phyloP scores from a whole-genome alignment of 2,888 invertebrate genomes.

The Ophion obscuratus region DNA sequence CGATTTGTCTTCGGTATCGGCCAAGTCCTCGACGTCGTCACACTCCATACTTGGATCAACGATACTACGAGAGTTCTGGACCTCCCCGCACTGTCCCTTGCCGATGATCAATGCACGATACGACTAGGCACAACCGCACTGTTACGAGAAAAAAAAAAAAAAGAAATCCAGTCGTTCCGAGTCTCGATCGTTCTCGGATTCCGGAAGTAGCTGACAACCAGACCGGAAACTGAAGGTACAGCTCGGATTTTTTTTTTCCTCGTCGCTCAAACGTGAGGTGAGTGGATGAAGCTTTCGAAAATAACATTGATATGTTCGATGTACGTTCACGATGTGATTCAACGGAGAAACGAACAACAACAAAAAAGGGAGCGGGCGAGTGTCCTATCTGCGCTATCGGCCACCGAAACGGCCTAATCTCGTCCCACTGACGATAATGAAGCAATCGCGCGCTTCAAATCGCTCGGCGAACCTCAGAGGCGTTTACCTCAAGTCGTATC shows the following conservation, averaged over 20 bases:
- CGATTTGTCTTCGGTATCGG: conserved; percentile 66
- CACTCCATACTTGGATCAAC: conserved; percentile 70
- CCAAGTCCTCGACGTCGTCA: conserved; percentile 70
- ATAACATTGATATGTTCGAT: conserved; percentile 8
- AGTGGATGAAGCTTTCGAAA: background rate
- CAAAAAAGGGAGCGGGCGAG: conserved; percentile 10
- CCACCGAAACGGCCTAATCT: conserved; percentile 37
- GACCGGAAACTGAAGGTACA: no score
- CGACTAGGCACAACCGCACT: no score
- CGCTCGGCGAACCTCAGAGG: background rate
- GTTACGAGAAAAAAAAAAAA: no score
- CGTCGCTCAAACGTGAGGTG: background rate
- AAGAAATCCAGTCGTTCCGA: no score
- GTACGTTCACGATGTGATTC: conserved; percentile 14
- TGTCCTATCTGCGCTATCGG: conserved; percentile 32
- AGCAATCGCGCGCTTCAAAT: conserved; percentile 15
- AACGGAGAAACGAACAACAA: conserved; percentile 10
- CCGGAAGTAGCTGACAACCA: no score
- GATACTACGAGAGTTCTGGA: background rate
- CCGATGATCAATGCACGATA: background rate
- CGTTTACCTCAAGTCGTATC: background rate
- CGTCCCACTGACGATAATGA: conserved; percentile 28
- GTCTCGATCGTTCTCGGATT: no score
- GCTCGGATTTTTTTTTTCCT: background rate
- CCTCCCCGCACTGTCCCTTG: conserved; percentile 5